Conservation (phyloP, 2,888 invertebrate genomes). For the Protophormia terraenovae region DNA sequence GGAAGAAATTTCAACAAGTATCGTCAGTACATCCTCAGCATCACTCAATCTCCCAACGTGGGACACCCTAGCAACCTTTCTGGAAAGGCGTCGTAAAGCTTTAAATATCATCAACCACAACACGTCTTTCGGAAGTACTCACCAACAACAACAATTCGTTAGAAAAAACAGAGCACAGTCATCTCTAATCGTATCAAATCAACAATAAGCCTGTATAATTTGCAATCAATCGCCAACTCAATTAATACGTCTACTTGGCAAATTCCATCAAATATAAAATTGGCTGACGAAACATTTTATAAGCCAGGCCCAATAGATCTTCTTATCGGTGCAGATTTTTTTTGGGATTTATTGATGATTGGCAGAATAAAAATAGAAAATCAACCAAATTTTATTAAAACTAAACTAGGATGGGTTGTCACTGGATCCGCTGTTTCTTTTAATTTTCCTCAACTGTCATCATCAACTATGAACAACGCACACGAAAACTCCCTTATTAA, state of each 20-base stretch:
- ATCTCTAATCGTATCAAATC: not conserved
- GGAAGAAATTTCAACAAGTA: slow-evolving; percentile 40
- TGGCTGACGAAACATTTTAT: slow-evolving; percentile 13
- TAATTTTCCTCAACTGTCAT: not conserved
- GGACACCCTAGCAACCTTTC: slow-evolving; percentile 38
- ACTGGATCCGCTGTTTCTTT: not conserved
- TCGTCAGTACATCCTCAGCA: not conserved
- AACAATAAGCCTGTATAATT: slow-evolving; percentile 9
- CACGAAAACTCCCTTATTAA: too few relatives aligned
- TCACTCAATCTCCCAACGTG: slow-evolving; percentile 25
- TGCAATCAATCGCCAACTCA: slow-evolving; percentile 11
- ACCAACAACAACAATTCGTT: not conserved
- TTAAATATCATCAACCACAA: slow-evolving; percentile 1
- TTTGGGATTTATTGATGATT: not conserved
- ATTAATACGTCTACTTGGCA: not conserved
- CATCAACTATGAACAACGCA: slow-evolving; percentile 1
- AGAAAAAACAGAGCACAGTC: not conserved
- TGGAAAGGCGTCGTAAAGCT: slow-evolving; percentile 51
- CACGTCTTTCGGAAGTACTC: not conserved
- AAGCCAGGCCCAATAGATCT: not conserved
- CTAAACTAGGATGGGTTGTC: slow-evolving; percentile 9
- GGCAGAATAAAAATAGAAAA: not conserved
- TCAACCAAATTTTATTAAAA: slow-evolving; percentile 2
- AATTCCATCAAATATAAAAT: slow-evolving; percentile 17
- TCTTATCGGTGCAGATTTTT: not conserved